Percentiles rank a stretch among this genome's conserved stretches.
These are phyloP conservation scores for Channa maculata DNA, from an alignment of 2,113 vertebrate genomes.

Conservation along the genomic window DNA sequence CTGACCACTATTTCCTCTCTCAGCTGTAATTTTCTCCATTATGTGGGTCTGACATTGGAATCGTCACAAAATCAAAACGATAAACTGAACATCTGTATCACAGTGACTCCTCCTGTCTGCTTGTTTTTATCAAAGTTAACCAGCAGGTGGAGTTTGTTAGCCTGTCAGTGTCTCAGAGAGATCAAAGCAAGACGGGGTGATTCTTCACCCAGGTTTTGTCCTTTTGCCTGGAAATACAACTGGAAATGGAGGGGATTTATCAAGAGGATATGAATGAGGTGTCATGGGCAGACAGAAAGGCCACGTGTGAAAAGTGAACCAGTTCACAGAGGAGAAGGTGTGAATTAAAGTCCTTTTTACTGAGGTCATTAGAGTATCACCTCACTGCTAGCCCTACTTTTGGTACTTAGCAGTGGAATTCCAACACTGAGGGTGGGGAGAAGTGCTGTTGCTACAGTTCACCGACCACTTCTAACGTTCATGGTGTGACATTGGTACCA, in stretches of 20 bases:
- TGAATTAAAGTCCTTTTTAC: conserved; percentile 78
- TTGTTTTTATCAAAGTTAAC: conserved; percentile 41
- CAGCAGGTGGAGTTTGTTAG: conserved; percentile 69
- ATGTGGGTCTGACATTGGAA: conserved; percentile 14
- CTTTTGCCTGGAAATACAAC: conserved; percentile 34
- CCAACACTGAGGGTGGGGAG: conserved; percentile 55
- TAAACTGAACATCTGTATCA: conserved; percentile 30
- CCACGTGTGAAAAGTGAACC: conserved; percentile 66
- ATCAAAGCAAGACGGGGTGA: conserved; percentile 66
- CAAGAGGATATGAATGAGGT: conserved; percentile 76
- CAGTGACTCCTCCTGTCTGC: conserved; percentile 5
- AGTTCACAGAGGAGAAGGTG: conserved; percentile 67
- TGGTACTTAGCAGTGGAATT: conserved; percentile 70
- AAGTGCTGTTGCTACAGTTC: conserved; percentile 8
- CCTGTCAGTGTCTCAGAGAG: conserved; percentile 4
- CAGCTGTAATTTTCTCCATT: conserved; percentile 42
- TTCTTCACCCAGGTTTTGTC: conserved; percentile 15
- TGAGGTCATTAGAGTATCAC: conserved; percentile 79
- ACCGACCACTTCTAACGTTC: conserved; percentile 25
- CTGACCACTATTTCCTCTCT: conserved; percentile 36
- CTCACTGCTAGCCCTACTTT: conserved; percentile 66
- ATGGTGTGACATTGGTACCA: conserved; percentile 1
- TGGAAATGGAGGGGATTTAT: conserved; percentile 50
- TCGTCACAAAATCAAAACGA: conserved; percentile 12
- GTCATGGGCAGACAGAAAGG: conserved; percentile 68